Conservation (phyloP, 2,888 invertebrate genomes). For the Zelleria hepariella region DNA sequence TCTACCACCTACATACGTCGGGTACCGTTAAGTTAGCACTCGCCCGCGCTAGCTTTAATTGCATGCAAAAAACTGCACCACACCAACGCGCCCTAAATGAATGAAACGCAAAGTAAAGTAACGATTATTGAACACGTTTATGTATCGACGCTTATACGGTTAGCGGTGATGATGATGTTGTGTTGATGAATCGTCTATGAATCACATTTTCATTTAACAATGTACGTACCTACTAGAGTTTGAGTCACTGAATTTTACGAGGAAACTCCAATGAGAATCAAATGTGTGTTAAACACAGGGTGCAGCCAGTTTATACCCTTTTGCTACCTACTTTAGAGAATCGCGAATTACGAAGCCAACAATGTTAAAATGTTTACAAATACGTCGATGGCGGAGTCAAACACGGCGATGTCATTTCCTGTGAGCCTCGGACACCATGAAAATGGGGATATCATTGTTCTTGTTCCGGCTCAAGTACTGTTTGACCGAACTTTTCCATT, state of each 20-base stretch:
- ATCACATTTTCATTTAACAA: background rate
- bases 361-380: background rate
- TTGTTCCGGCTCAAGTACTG: conserved; percentile 11
- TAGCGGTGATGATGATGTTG: background rate
- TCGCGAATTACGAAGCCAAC: background rate
- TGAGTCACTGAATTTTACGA: background rate
- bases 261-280: background rate
- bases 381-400: background rate
- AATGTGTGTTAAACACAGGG: too few species aligned
- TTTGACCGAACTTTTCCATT: background rate
- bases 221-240: background rate
- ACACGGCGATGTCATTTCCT: conserved; percentile 6
- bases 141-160: too few species aligned
- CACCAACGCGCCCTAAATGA: background rate
- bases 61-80: background rate
- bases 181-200: too few species aligned
- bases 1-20: conserved; percentile 11
- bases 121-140: too few species aligned
- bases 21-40: conserved; percentile 31
- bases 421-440: conserved; percentile 1
- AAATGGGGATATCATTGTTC: conserved; percentile 9
- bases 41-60: background rate
- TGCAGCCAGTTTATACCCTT: too few species aligned
- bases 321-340: too few species aligned
- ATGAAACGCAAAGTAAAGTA: too few species aligned